Conservation (phyloP, 2,113 vertebrate species). For the Fulica atra region DNA sequence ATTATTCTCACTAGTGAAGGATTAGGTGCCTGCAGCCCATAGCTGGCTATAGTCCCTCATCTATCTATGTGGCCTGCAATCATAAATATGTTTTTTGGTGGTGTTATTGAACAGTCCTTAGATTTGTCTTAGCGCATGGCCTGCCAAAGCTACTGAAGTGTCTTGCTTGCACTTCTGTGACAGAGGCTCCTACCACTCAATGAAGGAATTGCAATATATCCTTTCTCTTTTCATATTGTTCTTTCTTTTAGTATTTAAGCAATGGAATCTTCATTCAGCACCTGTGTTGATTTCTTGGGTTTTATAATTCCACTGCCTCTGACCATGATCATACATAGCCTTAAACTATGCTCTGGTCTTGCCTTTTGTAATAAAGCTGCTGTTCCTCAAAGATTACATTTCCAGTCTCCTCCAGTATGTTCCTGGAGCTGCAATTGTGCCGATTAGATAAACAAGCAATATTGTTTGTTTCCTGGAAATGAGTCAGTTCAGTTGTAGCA, state of each 20-base stretch:
- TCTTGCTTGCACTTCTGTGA: not conserved
- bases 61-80: not conserved
- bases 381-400: not conserved
- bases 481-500: not conserved
- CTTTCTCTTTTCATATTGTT: not conserved
- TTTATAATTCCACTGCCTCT: not conserved
- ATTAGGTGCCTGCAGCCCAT: not conserved
- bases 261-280: not conserved
- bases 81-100: not conserved
- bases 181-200: not conserved
- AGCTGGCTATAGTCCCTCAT: not conserved
- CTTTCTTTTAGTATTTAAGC: not conserved
- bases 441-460: not conserved
- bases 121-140: not conserved
- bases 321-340: not conserved
- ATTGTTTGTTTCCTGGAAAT: not conserved
- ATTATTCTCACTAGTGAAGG: not conserved
- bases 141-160: not conserved
- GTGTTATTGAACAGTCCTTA: not conserved
- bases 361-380: not conserved
- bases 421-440: rapidly evolving
- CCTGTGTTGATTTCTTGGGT: not conserved
- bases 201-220: not conserved
- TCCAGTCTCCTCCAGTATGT: not conserved
- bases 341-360: not conserved